These are phyloP conservation scores for Trachymyrmex septentrionalis DNA, from an alignment of 1,140 invertebrate genomes.

Conservation along the genomic window DNA sequence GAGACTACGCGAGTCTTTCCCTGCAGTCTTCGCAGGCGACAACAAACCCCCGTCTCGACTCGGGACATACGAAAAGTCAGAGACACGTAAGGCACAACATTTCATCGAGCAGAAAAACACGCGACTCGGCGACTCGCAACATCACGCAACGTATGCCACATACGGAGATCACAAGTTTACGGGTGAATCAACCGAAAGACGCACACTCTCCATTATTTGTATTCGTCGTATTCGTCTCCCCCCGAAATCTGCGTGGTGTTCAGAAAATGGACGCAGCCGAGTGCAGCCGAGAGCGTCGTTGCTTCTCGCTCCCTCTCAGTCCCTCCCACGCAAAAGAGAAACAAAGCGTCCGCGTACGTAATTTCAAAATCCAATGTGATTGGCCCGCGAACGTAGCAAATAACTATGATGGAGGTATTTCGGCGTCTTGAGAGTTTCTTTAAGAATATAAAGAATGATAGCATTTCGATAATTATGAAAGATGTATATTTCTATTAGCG, in stretches of 20 bases:
- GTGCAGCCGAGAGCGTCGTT: not conserved
- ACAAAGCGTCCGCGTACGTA: not conserved
- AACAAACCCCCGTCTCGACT: slow-evolving; percentile 32
- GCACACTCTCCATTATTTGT: slow-evolving; percentile 74
- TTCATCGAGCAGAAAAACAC: slow-evolving; percentile 14
- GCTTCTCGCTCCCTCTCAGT: not conserved
- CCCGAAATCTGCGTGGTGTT: slow-evolving; percentile 6
- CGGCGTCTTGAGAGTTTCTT: no score
- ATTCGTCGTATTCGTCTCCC: slow-evolving; percentile 42
- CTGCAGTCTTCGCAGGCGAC: slow-evolving; percentile 45
- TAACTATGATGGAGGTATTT: not conserved
- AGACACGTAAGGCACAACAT: slow-evolving; percentile 70
- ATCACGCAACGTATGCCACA: not conserved
- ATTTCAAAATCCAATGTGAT: not conserved
- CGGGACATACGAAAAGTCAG: slow-evolving; percentile 52
- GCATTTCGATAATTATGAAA: not conserved
- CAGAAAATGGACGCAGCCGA: slow-evolving; percentile 49
- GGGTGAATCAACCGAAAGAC: slow-evolving; percentile 47
- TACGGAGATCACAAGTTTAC: slow-evolving; percentile 28
- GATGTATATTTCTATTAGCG: not conserved
- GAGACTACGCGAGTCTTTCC: not conserved
- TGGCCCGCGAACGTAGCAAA: not conserved
- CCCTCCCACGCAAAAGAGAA: not conserved
- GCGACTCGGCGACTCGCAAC: not conserved
- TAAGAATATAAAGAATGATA: no score